Evolutionary conservation across 2,797 vertebrate species (phyloP).

Genomic region (Remorina albescens): DNA sequence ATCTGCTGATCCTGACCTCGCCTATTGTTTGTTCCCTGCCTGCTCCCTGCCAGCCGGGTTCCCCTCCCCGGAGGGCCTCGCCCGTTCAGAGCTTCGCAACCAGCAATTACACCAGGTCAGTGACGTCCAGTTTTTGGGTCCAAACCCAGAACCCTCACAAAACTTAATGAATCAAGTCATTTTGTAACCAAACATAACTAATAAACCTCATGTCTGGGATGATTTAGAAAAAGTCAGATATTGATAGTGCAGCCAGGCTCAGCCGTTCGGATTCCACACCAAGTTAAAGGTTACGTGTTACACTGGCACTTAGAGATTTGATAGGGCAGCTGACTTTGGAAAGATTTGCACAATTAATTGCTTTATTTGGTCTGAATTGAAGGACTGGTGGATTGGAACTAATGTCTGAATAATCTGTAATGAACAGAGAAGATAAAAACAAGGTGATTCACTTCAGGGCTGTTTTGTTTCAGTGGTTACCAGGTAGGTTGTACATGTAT

Average conservation of each 20-base stretch:
- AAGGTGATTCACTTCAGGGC: not conserved
- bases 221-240: not conserved
- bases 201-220: not conserved
- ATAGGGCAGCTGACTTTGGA: not conserved
- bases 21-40: too few relatives aligned
- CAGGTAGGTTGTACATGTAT: conserved; percentile 7
- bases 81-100: too few relatives aligned
- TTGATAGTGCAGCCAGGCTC: conserved; percentile 1
- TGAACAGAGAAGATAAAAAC: conserved; percentile 1
- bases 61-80: too few relatives aligned
- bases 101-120: too few relatives aligned
- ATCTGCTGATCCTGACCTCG: too few relatives aligned
- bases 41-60: too few relatives aligned
- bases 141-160: too few relatives aligned
- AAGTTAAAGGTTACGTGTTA: not conserved
- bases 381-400: not conserved
- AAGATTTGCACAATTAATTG: not conserved
- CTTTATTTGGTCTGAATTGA: not conserved
- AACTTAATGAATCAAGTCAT: not conserved
- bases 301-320: not conserved
- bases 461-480: conserved; percentile 23
- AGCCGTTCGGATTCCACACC: not conserved
- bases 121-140: too few relatives aligned
- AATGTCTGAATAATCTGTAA: not conserved
- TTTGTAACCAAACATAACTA: not conserved